Percentiles rank a stretch among this genome's conserved stretches.
Evolutionary conservation across 2,113 vertebrate species (phyloP).

Genomic region (Microtus richardsoni): DNA sequence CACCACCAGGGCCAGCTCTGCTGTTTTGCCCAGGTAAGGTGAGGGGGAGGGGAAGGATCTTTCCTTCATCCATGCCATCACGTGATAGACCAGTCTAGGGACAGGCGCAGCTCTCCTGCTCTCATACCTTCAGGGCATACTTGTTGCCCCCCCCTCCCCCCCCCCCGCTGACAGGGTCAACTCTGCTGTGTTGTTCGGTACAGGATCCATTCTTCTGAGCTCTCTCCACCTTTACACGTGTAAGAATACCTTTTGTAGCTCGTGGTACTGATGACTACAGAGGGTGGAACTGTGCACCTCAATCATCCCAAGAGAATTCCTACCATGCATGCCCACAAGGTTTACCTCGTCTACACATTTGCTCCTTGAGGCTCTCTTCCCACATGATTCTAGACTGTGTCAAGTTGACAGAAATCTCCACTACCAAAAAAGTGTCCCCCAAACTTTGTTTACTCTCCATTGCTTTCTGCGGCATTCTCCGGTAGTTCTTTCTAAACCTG

Average conservation of each 20-base stretch:
- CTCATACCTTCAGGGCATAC: neutral
- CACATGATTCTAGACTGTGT: neutral
- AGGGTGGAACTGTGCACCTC: neutral
- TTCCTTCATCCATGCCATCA: neutral
- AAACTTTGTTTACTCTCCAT: neutral
- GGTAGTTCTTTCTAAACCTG: neutral
- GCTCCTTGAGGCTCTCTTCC: neutral
- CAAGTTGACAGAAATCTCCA: neutral
- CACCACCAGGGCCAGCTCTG: neutral
- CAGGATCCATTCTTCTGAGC: neutral
- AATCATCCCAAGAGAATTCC: neutral
- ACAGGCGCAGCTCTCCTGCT: neutral
- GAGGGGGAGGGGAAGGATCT: neutral
- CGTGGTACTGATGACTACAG: neutral
- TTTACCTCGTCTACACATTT: neutral
- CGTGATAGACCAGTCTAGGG: neutral
- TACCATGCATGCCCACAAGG: no score
- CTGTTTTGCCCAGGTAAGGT: neutral
- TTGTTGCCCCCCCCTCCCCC: rapidly evolving
- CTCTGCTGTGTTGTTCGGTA: neutral
- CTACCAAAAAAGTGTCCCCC: neutral
- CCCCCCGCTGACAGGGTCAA: neutral
- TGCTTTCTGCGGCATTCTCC: neutral
- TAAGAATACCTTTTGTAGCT: neutral
- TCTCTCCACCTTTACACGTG: neutral